Conservation (phyloP, 2,113 vertebrate genomes). For the Psephotus haematonotus region DNA sequence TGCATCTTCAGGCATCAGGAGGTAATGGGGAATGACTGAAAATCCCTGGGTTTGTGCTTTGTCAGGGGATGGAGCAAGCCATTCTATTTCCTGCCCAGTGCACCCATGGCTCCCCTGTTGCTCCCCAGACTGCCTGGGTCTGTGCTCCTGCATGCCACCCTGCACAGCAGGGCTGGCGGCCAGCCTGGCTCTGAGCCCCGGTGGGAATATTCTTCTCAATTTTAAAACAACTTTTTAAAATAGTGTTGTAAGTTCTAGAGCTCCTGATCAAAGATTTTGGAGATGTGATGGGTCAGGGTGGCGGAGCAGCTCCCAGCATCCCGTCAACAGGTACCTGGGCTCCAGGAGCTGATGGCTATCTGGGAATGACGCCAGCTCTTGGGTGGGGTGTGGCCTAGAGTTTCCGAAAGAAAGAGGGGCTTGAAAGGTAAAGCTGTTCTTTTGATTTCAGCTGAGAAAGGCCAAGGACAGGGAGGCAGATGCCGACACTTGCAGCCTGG, state of each 20-base stretch:
- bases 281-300: accelerated
- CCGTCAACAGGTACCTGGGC: accelerated
- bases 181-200: not conserved
- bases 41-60: not conserved
- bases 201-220: not conserved
- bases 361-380: not conserved
- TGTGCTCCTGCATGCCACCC: accelerated
- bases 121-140: accelerated
- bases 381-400: not conserved
- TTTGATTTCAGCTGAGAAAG: not conserved
- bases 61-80: not conserved
- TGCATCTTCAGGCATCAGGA: not conserved
- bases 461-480: not conserved
- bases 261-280: not conserved
- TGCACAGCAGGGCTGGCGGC: accelerated
- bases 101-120: not conserved
- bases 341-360: not conserved
- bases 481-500: not conserved
- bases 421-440: not conserved
- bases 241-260: not conserved
- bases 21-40: not conserved
- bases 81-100: not conserved
- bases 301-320: not conserved
- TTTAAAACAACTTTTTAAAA: not conserved
- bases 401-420: not conserved